These are phyloP conservation scores for Agapetus fuscipes DNA, from an alignment of 2,888 invertebrate species.

Conservation along the genomic window DNA sequence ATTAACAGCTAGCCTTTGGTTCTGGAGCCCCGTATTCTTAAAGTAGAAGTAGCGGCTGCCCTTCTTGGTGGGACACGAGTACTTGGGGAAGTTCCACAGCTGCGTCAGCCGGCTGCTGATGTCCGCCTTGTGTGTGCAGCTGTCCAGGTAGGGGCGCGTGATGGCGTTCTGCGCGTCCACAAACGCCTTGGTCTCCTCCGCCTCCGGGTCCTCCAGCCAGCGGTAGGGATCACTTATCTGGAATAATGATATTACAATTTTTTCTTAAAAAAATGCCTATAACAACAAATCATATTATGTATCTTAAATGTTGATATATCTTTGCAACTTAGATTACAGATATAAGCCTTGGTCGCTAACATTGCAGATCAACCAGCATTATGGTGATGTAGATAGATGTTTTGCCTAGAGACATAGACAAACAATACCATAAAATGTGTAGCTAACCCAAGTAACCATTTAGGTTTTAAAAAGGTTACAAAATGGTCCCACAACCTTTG, in stretches of 20 bases:
- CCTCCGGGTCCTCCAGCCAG: conserved; percentile 95
- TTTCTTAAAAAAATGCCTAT: no score
- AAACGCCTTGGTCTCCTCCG: conserved; percentile 81
- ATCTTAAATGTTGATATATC: no score
- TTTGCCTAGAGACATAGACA: no score
- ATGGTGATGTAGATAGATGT: no score
- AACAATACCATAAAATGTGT: no score
- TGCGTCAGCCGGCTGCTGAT: conserved; percentile 75
- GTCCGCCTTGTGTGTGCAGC: conserved; percentile 60
- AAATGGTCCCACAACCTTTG: no score
- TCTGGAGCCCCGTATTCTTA: conserved; percentile 91
- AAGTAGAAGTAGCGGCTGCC: conserved; percentile 85
- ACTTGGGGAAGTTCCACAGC: conserved; percentile 95
- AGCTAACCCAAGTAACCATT: no score
- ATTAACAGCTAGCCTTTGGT: conserved; percentile 89
- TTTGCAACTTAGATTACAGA: no score
- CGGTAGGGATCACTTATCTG: conserved; percentile 86
- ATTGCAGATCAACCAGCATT: no score
- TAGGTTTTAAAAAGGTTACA: no score
- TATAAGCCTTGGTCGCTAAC: no score
- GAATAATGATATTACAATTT: conserved; percentile 17
- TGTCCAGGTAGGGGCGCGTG: conserved; percentile 74
- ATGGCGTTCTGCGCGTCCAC: conserved; percentile 86
- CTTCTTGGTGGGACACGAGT: conserved; percentile 73
- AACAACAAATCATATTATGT: no score